Conservation (phyloP, 1,140 invertebrate genomes). For the Rhyacophila brunnea region DNA sequence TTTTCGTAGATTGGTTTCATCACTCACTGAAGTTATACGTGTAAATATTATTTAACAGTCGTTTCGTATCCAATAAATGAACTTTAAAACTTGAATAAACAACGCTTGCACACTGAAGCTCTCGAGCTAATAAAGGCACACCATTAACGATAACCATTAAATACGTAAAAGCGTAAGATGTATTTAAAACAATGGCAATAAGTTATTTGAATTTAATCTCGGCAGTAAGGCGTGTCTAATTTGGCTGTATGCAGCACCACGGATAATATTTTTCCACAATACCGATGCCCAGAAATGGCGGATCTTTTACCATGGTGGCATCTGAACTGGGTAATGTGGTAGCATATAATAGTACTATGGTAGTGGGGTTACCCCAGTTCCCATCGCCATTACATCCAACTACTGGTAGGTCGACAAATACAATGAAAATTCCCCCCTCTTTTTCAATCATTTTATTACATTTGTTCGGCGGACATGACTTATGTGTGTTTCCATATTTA, state of each 20-base stretch:
- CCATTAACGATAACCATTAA: slow-evolving; percentile 31
- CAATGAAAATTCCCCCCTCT: slow-evolving; percentile 23
- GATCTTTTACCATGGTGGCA: not conserved
- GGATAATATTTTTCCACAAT: slow-evolving; percentile 5
- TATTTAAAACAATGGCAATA: slow-evolving; percentile 33
- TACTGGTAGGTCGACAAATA: slow-evolving; percentile 22
- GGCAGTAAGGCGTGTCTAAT: slow-evolving; percentile 30
- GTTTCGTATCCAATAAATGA: no score
- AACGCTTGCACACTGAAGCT: slow-evolving; percentile 11
- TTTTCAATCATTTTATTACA: slow-evolving; percentile 35
- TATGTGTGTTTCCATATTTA: slow-evolving; percentile 29
- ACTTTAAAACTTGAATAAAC: no score
- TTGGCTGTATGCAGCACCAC: slow-evolving; percentile 6
- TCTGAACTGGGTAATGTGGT: not conserved
- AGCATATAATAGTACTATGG: not conserved
- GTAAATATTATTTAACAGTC: no score
- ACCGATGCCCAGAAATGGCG: slow-evolving; percentile 16
- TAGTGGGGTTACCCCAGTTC: slow-evolving; percentile 12
- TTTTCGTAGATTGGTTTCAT: no score
- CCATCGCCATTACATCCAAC: slow-evolving; percentile 12
- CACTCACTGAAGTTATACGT: no score
- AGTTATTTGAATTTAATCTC: slow-evolving; percentile 33
- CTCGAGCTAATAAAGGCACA: slow-evolving; percentile 30
- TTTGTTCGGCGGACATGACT: slow-evolving; percentile 34
- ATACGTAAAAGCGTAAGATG: slow-evolving; percentile 32